A percentile compares a stretch with the other conserved stretches of the same genome.
Conservation (phyloP, 1,140 invertebrate genomes). For the Drosophila arizonae region DNA sequence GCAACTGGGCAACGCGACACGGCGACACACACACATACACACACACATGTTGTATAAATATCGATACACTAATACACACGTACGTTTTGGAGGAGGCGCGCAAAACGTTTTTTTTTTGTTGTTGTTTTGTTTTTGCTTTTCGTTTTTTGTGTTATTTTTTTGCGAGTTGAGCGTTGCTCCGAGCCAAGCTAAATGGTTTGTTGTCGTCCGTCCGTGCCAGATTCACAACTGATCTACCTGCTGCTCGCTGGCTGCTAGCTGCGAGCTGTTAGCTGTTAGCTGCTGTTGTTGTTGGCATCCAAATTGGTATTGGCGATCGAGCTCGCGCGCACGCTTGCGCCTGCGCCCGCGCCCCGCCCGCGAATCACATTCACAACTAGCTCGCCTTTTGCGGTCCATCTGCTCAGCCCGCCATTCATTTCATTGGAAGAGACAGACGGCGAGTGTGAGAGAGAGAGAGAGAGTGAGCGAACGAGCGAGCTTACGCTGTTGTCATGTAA, state of each 20-base stretch:
- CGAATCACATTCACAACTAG: slow-evolving; percentile 52
- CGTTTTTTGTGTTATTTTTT: slow-evolving; percentile 40
- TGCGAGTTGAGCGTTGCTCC: slow-evolving; percentile 46
- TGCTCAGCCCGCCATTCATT: slow-evolving; percentile 63
- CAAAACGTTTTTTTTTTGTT: slow-evolving; percentile 43
- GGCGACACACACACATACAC: slow-evolving; percentile 19
- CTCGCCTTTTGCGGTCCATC: slow-evolving; percentile 65
- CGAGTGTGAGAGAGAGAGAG: not conserved
- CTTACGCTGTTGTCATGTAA: slow-evolving; percentile 9
- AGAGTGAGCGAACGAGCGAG: slow-evolving; percentile 3
- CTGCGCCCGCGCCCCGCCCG: not conserved
- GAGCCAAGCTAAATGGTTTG: slow-evolving; percentile 73
- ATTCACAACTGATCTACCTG: slow-evolving; percentile 81
- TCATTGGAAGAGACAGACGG: slow-evolving; percentile 18
- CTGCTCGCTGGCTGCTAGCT: slow-evolving; percentile 53
- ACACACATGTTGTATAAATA: not conserved
- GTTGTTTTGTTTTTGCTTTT: slow-evolving; percentile 12
- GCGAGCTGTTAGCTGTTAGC: slow-evolving; percentile 48
- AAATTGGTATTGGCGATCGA: slow-evolving; percentile 63
- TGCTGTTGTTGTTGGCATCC: slow-evolving; percentile 38
- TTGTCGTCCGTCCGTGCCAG: slow-evolving; percentile 71
- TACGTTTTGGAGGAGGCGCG: slow-evolving; percentile 46
- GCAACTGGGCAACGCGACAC: slow-evolving; percentile 43
- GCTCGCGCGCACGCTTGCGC: slow-evolving; percentile 18
- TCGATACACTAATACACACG: slow-evolving; percentile 34